Evolutionary conservation across 2,113 vertebrate genomes (phyloP), one percentile per base, ranked within the genome.

Genomic region (Psittacara wagleri): DNA sequence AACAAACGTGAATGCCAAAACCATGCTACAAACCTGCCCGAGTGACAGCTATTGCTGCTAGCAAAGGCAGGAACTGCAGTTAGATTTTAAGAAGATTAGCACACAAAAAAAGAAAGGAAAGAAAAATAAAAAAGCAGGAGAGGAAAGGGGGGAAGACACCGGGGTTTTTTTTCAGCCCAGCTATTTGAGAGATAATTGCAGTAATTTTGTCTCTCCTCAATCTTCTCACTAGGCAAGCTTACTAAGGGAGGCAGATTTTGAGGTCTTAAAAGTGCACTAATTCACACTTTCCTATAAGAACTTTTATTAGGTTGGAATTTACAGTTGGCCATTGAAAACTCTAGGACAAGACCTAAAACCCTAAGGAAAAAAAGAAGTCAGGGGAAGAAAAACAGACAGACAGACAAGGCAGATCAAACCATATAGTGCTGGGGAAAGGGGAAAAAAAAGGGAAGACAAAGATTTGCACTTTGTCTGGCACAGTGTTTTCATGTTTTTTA

Each of bases 171-270:
- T 92, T 68, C 90, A 94, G 69, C 28, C 63, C 37, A 70, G 49
- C 33, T 85, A 80, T 87, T 83, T 86, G 69, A 91, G 84, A 83
- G 54, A 93, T 51, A 92, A 95, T 92, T 93, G 84, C 74, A 77
- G 39, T 91, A 91, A 93, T 92, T 93, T 86, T 92, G 44, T 87
- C 86, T 81, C 55, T 94, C 83, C 86, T 92, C 88, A 79, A 64
- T 86, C 83, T 90, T 85, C 88, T 82, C 86, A 59, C 77, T 63
- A 79, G 79, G 75, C 77, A 80, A 85, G 43, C 54, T 86, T 43
- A 77, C 51, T 3, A 1, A 91, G 46, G 46, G 72, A 89, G 35
- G 74, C 23, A 80, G 48, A 37, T 70, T 74, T 92, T 59, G 88
- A 81, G 39, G 68, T 86, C 67, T 73, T 64, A 59, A 29, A 96